Conservation (phyloP, 2,888 invertebrate species). For the Dermolepida albohirtum region DNA sequence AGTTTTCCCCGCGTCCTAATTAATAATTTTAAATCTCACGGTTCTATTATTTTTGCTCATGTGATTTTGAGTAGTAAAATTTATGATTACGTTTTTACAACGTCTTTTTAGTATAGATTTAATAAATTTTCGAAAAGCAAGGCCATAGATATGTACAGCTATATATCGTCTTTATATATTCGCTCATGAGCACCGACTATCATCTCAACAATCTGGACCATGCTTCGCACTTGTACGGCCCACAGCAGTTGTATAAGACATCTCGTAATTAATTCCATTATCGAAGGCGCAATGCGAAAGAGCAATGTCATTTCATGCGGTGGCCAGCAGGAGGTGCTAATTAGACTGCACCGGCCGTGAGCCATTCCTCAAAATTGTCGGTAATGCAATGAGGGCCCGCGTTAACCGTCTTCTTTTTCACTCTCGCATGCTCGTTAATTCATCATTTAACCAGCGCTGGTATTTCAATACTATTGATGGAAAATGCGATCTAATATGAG, state of each 20-base stretch:
- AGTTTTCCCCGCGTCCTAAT: too few species aligned
- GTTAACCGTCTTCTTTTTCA: conserved; percentile 7
- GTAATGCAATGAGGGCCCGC: conserved; percentile 1
- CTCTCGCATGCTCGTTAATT: conserved; percentile 12
- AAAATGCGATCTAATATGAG: conserved; percentile 14
- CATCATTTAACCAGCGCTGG: conserved; percentile 20
- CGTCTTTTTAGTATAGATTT: too few species aligned
- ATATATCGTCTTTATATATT: too few species aligned
- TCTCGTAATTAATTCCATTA: conserved; percentile 51
- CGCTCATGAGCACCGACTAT: too few species aligned
- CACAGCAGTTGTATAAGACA: conserved; percentile 28
- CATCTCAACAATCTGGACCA: too few species aligned
- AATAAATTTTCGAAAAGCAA: too few species aligned
- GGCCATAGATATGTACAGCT: too few species aligned
- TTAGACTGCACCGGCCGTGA: conserved; percentile 25
- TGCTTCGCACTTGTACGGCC: too few species aligned
- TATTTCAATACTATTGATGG: conserved; percentile 13
- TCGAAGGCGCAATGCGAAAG: conserved; percentile 48
- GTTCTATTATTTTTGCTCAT: too few species aligned
- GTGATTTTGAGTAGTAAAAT: too few species aligned
- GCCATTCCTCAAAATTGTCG: conserved; percentile 29
- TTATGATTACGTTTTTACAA: too few species aligned
- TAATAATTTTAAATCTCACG: too few species aligned
- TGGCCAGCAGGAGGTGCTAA: conserved; percentile 49
- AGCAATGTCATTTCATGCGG: conserved; percentile 53